Conservation (phyloP, 2,888 invertebrate genomes). For the Caradrina kadenii region DNA sequence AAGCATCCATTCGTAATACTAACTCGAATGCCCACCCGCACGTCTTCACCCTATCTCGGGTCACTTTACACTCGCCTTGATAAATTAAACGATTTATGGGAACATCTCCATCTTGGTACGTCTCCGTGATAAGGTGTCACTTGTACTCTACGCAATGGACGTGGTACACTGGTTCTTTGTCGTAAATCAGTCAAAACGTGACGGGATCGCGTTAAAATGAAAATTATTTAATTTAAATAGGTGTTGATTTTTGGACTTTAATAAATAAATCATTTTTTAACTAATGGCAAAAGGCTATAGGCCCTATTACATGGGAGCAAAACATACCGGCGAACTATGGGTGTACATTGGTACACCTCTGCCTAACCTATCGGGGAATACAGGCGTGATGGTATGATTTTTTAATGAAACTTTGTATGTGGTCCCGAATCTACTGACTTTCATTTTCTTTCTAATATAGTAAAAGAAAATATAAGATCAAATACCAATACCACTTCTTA, state of each 20-base stretch:
- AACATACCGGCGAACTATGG: too few relatives aligned
- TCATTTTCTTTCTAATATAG: too few relatives aligned
- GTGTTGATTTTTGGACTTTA: not conserved
- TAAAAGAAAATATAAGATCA: too few relatives aligned
- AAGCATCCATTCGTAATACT: conserved; percentile 45
- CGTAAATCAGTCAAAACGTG: conserved; percentile 53
- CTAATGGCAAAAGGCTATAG: too few relatives aligned
- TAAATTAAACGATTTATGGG: conserved; percentile 56
- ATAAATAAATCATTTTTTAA: too few relatives aligned
- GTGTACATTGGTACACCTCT: too few relatives aligned
- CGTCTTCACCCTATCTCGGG: conserved; percentile 49
- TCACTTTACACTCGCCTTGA: conserved; percentile 55
- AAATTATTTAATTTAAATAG: too few relatives aligned
- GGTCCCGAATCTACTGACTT: too few relatives aligned
- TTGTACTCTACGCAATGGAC: conserved; percentile 35
- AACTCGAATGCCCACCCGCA: conserved; percentile 53
- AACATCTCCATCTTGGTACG: conserved; percentile 33
- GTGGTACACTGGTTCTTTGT: conserved; percentile 25
- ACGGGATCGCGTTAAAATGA: conserved; percentile 20
- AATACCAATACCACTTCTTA: too few relatives aligned
- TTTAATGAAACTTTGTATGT: not conserved
- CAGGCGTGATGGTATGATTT: too few relatives aligned
- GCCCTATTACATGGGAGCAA: too few relatives aligned
- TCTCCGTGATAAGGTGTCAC: conserved; percentile 45
- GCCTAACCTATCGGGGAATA: too few relatives aligned